Conservation (phyloP, 2,113 vertebrate genomes). For the Talpa occidentalis region DNA sequence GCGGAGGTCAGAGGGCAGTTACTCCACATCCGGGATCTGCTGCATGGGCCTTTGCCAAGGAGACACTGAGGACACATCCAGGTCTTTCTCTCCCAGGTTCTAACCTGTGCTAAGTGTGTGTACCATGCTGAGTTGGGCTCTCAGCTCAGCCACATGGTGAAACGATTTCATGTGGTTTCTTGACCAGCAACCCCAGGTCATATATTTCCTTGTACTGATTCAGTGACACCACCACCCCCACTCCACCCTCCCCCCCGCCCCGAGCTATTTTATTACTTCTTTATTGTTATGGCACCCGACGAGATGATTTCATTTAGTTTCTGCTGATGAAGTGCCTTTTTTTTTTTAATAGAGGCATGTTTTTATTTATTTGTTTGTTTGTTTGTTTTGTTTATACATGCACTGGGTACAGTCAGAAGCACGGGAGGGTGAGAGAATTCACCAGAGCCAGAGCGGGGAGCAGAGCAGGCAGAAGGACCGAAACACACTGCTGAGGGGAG, state of each 20-base stretch:
- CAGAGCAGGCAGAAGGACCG: no score
- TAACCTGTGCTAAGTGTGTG: accelerated
- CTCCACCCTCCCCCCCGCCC: background rate
- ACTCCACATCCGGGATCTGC: background rate
- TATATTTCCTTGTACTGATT: background rate
- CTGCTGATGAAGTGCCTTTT: background rate
- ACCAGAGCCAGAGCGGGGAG: no score
- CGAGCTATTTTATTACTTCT: background rate
- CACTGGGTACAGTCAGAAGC: no score
- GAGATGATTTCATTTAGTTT: background rate
- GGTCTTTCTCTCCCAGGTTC: background rate
- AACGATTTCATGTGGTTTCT: background rate
- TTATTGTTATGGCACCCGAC: background rate
- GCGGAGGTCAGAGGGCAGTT: background rate
- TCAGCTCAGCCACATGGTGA: no score
- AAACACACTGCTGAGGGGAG: no score
- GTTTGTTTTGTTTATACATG: no score
- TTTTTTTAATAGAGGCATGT: no score
- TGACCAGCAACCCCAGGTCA: background rate
- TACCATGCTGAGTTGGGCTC: background rate
- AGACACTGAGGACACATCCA: background rate
- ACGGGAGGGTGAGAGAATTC: no score
- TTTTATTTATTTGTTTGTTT: no score
- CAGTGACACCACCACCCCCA: no score
- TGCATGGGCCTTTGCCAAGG: background rate